Evolutionary conservation across 1,140 invertebrate genomes (phyloP).

Genomic region (Zaprionus kolodkinae): DNA sequence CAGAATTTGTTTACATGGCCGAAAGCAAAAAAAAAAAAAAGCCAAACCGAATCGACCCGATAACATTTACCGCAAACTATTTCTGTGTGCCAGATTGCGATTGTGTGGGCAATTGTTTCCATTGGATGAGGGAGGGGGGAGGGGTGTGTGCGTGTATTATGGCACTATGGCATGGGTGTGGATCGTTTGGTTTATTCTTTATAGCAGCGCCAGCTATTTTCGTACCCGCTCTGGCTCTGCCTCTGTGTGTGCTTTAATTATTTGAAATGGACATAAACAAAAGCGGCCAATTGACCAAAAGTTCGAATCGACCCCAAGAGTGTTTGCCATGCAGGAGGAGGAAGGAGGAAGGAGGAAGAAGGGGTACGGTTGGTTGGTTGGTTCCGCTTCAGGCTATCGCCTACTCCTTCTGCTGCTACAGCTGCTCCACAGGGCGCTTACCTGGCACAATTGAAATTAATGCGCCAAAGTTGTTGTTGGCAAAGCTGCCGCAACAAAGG

Average conservation of each 20-base stretch:
- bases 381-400: neutral
- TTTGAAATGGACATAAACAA: slow-evolving; percentile 53
- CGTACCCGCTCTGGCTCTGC: neutral
- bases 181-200: slow-evolving; percentile 49
- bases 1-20: slow-evolving; percentile 34
- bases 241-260: slow-evolving; percentile 34
- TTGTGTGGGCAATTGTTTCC: neutral
- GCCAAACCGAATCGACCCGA: slow-evolving; percentile 13
- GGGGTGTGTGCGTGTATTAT: slow-evolving; percentile 5
- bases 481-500: neutral
- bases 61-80: slow-evolving; percentile 36
- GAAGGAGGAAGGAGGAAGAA: neutral
- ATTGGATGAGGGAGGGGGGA: neutral
- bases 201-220: slow-evolving; percentile 44
- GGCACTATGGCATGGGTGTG: slow-evolving; percentile 15
- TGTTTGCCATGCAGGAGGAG: slow-evolving; percentile 4
- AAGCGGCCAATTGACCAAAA: slow-evolving; percentile 36
- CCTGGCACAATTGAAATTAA: slow-evolving; percentile 5
- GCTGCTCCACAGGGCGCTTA: neutral
- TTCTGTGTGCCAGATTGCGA: slow-evolving; percentile 12
- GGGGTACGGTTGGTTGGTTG: neutral
- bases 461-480: slow-evolving; percentile 4
- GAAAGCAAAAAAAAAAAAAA: neutral
- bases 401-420: neutral
- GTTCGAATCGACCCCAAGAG: slow-evolving; percentile 14